These are phyloP conservation scores for Hoplodrina blanda DNA, from an alignment of 2,888 invertebrate genomes.

Conservation along the genomic window DNA sequence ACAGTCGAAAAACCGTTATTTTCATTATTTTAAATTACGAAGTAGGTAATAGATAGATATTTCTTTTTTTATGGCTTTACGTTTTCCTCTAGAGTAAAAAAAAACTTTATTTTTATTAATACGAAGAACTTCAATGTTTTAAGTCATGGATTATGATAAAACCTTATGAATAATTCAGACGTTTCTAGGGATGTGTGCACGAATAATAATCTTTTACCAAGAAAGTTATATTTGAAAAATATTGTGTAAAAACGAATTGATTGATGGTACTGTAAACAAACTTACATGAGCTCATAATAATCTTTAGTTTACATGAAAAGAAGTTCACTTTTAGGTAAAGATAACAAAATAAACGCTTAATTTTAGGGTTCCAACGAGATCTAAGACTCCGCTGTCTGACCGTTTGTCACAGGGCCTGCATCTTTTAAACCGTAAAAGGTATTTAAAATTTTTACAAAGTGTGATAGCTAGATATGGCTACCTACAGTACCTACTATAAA, in stretches of 20 bases:
- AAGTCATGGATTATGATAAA: slow-evolving; percentile 21
- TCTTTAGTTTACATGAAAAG: slow-evolving; percentile 29
- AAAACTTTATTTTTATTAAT: slow-evolving; percentile 23
- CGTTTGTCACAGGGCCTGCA: no score
- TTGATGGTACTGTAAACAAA: slow-evolving; percentile 51
- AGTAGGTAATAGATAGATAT: background rate
- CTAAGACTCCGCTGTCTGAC: no score
- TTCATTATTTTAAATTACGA: background rate
- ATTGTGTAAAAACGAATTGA: slow-evolving; percentile 22
- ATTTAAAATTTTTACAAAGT: no score
- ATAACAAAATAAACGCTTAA: slow-evolving; percentile 21
- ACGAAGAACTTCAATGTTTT: slow-evolving; percentile 19
- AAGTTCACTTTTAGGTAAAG: slow-evolving; percentile 7
- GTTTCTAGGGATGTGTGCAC: slow-evolving; percentile 22
- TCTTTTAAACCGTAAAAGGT: no score
- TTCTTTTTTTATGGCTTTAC: background rate
- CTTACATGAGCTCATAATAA: slow-evolving; percentile 32
- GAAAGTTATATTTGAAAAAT: slow-evolving; percentile 11
- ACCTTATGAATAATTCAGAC: slow-evolving; percentile 23
- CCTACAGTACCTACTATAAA: no score
- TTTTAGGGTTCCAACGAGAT: background rate
- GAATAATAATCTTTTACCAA: slow-evolving; percentile 17
- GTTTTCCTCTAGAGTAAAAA: slow-evolving; percentile 26
- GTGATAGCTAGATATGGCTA: no score
- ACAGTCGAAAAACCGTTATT: background rate